Conservation (phyloP, 2,797 vertebrate species). For the Acropternis orthonyx region DNA sequence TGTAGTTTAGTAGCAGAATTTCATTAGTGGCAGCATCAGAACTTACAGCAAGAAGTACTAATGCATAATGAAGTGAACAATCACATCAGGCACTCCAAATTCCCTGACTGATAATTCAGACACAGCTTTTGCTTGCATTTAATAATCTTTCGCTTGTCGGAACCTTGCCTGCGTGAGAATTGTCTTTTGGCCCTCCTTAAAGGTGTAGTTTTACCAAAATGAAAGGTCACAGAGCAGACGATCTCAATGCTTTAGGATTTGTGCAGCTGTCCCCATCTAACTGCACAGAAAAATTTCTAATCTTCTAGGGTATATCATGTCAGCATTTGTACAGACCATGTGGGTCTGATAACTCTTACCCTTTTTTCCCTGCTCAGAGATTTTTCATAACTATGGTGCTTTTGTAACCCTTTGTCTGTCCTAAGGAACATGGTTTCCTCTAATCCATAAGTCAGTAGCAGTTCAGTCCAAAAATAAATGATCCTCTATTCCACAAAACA, state of each 20-base stretch:
- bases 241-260: not conserved
- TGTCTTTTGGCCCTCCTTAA: not conserved
- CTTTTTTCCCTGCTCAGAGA: not conserved
- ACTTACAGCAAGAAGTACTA: not conserved
- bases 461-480: not conserved
- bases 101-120: not conserved
- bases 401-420: not conserved
- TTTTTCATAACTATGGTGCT: not conserved
- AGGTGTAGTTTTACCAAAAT: not conserved
- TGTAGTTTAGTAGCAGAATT: not conserved
- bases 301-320: not conserved
- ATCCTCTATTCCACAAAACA: not conserved
- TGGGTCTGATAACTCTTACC: not conserved
- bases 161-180: not conserved
- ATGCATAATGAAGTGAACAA: not conserved
- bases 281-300: not conserved
- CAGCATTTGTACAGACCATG: not conserved
- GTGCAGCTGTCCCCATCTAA: not conserved
- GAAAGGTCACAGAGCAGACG: not conserved
- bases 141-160: not conserved
- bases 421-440: not conserved
- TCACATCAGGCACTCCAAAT: not conserved
- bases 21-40: not conserved
- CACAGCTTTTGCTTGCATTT: not conserved
- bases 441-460: not conserved